phyloP scores from a whole-genome alignment of 2,113 vertebrate genomes.

The Microtus pennsylvanicus region DNA sequence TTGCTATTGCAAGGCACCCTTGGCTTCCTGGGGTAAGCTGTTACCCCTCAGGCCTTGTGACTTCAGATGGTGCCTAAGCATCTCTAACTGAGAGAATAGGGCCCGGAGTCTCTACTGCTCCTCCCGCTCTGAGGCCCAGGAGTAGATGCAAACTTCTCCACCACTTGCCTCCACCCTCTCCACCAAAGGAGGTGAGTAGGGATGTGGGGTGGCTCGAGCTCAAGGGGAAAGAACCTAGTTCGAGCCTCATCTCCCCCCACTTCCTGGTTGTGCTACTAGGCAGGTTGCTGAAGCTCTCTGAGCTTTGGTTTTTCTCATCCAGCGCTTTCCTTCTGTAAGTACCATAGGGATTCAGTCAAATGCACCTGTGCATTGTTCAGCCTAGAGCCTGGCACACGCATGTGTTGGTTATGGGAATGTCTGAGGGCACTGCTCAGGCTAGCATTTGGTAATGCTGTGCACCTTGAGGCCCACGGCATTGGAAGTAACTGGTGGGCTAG shows the following conservation, averaged over 20 bases:
- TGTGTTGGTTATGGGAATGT: background rate
- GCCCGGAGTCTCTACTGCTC: background rate
- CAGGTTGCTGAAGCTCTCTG: background rate
- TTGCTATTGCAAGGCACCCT: background rate
- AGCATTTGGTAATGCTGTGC: background rate
- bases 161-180: background rate
- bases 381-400: background rate
- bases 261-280: background rate
- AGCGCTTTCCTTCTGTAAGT: background rate
- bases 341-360: background rate
- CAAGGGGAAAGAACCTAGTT: background rate
- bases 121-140: background rate
- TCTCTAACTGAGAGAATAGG: background rate
- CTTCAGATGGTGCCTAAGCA: background rate
- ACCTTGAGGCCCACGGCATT: background rate
- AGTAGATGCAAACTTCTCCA: background rate
- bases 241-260: background rate
- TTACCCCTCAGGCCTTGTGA: background rate
- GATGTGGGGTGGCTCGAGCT: background rate
- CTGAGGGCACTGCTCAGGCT: background rate
- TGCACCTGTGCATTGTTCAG: background rate
- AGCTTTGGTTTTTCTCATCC: background rate
- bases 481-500: background rate
- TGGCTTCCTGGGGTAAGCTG: background rate
- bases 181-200: background rate